These are phyloP conservation scores for Umimayanthus chanpuru DNA, from an alignment of 92 coral and sea anemone genomes.

Conservation along the genomic window DNA sequence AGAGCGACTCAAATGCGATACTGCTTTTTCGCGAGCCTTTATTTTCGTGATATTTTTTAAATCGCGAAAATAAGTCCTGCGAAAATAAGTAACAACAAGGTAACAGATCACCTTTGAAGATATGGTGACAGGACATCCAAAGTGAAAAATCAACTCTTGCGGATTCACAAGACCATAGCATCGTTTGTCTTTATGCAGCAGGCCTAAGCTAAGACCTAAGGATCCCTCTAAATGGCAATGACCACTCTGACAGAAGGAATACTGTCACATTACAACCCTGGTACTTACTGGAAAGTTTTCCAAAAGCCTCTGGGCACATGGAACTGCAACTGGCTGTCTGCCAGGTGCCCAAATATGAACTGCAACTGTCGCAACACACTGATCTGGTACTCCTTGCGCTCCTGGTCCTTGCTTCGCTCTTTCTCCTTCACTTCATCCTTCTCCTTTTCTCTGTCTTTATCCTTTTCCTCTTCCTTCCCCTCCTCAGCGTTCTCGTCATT, in stretches of 20 bases:
- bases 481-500: conserved; percentile 49
- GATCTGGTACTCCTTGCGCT: conserved; percentile 81
- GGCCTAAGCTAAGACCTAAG: too few relatives aligned
- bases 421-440: conserved; percentile 42
- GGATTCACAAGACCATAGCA: too few relatives aligned
- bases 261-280: neutral
- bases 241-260: too few relatives aligned
- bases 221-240: neutral
- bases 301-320: conserved; percentile 98
- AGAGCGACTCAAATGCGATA: too few relatives aligned
- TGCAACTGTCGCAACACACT: conserved; percentile 89
- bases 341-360: conserved; percentile 96
- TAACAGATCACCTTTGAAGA: too few relatives aligned
- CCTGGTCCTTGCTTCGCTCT: conserved; percentile 78
- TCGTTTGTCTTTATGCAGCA: too few relatives aligned
- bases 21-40: too few relatives aligned
- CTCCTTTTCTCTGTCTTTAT: conserved; percentile 75
- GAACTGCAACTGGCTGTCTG: conserved; percentile 96
- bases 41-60: too few relatives aligned
- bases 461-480: conserved; percentile 84
- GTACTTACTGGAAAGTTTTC: conserved; percentile 97
- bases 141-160: too few relatives aligned
- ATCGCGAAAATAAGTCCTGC: too few relatives aligned
- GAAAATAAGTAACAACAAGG: too few relatives aligned
- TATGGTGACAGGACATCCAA: too few relatives aligned